phyloP scores from a whole-genome alignment of 2,113 vertebrate genomes.

The Platysteira castanea region DNA sequence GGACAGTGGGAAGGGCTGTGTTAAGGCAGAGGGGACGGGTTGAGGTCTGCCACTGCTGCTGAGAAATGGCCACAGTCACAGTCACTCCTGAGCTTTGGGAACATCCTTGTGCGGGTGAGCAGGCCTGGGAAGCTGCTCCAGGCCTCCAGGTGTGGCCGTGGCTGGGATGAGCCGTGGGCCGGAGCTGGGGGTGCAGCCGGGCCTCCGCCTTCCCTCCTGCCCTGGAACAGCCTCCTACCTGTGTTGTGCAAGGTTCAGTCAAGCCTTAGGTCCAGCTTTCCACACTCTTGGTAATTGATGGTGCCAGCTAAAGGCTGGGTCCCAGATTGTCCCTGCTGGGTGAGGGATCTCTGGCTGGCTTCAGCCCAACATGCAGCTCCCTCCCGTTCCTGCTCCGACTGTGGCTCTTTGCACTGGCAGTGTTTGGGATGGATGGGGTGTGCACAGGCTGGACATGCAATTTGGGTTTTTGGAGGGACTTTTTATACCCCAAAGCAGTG shows the following conservation, averaged over 20 bases:
- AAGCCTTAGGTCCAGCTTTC: background rate
- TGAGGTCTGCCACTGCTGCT: background rate
- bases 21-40: background rate
- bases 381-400: accelerated
- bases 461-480: background rate
- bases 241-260: background rate
- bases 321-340: background rate
- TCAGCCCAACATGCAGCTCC: background rate
- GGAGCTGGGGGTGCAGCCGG: accelerated
- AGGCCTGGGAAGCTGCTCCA: background rate
- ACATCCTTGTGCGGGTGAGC: background rate
- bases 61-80: background rate
- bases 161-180: accelerated
- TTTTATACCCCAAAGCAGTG: background rate
- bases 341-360: accelerated
- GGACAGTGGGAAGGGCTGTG: background rate
- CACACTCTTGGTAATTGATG: background rate
- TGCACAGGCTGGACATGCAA: background rate
- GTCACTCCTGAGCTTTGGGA: background rate
- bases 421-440: accelerated
- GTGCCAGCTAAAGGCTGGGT: background rate
- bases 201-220: background rate
- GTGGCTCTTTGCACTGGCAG: background rate
- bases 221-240: background rate
- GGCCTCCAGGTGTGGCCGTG: background rate